Evolutionary conservation across 1,140 invertebrate genomes (phyloP).

Genomic region (Holcopasites calliopsidis): DNA sequence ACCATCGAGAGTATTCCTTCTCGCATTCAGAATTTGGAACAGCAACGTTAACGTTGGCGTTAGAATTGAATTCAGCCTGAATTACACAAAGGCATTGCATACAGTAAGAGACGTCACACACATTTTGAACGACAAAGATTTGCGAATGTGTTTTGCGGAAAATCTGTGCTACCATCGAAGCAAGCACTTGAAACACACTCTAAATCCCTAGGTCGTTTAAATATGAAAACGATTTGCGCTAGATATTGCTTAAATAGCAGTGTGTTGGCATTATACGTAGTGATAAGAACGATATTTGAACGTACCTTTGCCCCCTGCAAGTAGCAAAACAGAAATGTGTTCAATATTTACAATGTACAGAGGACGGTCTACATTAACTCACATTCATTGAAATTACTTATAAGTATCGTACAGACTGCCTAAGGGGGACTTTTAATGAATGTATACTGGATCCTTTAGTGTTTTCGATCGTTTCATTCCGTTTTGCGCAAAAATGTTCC

Average conservation of each 20-base stretch:
- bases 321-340: slow-evolving; percentile 80
- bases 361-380: slow-evolving; percentile 62
- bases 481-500: slow-evolving; percentile 2
- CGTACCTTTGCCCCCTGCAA: slow-evolving; percentile 84
- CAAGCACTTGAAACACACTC: slow-evolving; percentile 44
- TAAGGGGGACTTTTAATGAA: slow-evolving; percentile 64
- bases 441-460: background rate
- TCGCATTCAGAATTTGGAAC: slow-evolving; percentile 32
- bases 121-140: slow-evolving; percentile 35
- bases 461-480: background rate
- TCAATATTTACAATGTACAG: slow-evolving; percentile 70
- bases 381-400: slow-evolving; percentile 52
- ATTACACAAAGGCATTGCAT: slow-evolving; percentile 39
- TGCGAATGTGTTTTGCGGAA: slow-evolving; percentile 33
- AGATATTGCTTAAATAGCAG: slow-evolving; percentile 48
- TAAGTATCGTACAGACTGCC: slow-evolving; percentile 48
- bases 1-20: background rate
- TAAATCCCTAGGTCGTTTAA: slow-evolving; percentile 15
- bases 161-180: slow-evolving; percentile 45
- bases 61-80: slow-evolving; percentile 38
- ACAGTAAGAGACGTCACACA: slow-evolving; percentile 44
- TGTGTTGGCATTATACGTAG: slow-evolving; percentile 64
- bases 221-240: slow-evolving; percentile 32
- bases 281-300: slow-evolving; percentile 75
- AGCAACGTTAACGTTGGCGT: slow-evolving; percentile 46